phyloP scores from a whole-genome alignment of 2,888 invertebrate genomes.

The Sepiola atlantica region DNA sequence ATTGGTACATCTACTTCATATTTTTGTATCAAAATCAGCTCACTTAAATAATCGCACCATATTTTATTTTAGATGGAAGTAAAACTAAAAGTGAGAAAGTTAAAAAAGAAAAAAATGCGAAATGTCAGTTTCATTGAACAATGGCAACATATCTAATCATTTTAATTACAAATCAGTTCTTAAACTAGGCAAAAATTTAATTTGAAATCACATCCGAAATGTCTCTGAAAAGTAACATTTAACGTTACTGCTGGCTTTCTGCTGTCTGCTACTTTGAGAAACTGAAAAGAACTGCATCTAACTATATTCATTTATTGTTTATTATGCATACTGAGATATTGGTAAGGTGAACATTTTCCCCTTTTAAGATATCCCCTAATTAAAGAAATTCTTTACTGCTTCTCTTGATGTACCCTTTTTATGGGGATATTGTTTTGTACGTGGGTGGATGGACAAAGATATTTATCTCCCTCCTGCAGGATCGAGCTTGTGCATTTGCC shows the following conservation, averaged over 20 bases:
- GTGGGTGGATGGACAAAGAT: constrained; percentile 44
- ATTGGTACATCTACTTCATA: background rate
- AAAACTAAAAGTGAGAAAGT: background rate
- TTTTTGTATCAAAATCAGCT: background rate
- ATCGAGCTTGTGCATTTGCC: constrained; percentile 42
- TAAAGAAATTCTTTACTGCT: background rate
- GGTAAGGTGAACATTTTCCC: constrained; percentile 32
- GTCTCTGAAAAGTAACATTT: background rate
- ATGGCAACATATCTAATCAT: background rate
- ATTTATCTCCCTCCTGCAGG: constrained; percentile 48
- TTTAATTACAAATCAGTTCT: background rate
- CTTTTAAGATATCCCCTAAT: background rate
- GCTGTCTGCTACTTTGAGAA: background rate
- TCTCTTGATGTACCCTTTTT: constrained; percentile 19
- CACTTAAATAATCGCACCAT: background rate
- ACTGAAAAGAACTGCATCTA: background rate
- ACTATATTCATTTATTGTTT: background rate
- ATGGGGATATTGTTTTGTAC: constrained; percentile 24
- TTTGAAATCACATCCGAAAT: background rate
- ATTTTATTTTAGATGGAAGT: background rate
- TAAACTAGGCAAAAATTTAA: too few species aligned
- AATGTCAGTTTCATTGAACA: background rate
- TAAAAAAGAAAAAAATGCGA: background rate
- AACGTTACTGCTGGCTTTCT: background rate
- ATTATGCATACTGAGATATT: background rate